Base-by-base conservation (phyloP, 2,113 vertebrate genomes). In the Prietella phreatophila region DNA sequence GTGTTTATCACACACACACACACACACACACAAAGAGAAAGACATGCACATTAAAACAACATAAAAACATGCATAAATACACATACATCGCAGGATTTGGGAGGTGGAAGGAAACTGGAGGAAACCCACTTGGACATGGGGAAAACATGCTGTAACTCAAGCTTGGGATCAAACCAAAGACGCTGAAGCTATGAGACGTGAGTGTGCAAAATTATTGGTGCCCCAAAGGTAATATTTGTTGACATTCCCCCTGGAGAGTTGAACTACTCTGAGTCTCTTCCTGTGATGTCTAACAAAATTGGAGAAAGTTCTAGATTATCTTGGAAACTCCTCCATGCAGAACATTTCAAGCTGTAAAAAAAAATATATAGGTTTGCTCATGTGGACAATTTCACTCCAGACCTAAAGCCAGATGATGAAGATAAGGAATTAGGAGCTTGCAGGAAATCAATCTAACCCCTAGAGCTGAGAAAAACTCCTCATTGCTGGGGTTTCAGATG, bases 361-460 rank as follows among this genome's bases (percentile, higher is more conserved):
- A 47, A 47, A 47, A 47, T 8, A n/a, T 4, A 22, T 5, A 76
- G 42, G 33, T 75, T 75, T 75, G 71, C 36, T 42, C 36, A 33
- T 17, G 15, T 65, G 63, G 27, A 71, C 9, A 3, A 36, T 22
- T 42, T 20, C 7, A 25, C 36, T 75, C 42, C 71, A 75, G 39
- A 78, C 75, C 50, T 53, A 71, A 27, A 81, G 78, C 39, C 47
- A 50, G 47, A 50, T 11, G 9, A 75, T 75, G 83, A 88, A 82
- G 83, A 87, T 87, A 91, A 89, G 88, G 60, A 80, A 73, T 80
- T 56, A 33, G n/a, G 53, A 80, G 78, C 19, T 36, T 42, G 19
- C 17, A 87, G 89, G 80, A 84, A 88, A 87, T 83, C 39, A 33
- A 73, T 90, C 61, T 27, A 65, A 36, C 86, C 78, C 58, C 30